A percentile compares a stretch with the other conserved stretches of the same genome.
Evolutionary conservation across 1,140 invertebrate species (phyloP).

Genomic region (Alviniconcha marisindica): DNA sequence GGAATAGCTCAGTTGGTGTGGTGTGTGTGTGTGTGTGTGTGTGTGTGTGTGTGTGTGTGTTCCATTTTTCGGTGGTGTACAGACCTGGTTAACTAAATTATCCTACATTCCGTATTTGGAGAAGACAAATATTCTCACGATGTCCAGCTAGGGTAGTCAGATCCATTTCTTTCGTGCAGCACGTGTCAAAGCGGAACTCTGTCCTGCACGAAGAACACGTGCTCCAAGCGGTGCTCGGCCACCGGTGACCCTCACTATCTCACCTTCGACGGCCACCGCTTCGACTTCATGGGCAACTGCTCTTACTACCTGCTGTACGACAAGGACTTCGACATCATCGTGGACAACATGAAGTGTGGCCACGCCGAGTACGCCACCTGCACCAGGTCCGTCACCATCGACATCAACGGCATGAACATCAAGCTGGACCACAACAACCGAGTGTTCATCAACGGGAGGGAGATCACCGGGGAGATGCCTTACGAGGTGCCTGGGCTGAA

Average conservation of each 20-base stretch:
- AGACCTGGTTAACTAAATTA: no score
- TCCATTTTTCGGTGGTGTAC: no score
- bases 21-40: no score
- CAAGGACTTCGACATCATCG: slow-evolving; percentile 87
- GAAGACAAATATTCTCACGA: no score
- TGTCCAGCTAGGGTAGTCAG: no score
- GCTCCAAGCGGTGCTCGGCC: slow-evolving; percentile 84
- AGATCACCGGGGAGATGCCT: slow-evolving; percentile 82
- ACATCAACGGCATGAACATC: slow-evolving; percentile 50
- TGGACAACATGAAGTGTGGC: slow-evolving; percentile 33
- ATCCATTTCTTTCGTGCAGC: slow-evolving; percentile 74
- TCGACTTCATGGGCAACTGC: slow-evolving; percentile 51
- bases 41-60: no score
- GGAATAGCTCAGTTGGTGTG: no score
- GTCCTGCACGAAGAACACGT: slow-evolving; percentile 87
- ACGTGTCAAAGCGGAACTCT: slow-evolving; percentile 85
- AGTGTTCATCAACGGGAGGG: slow-evolving; percentile 80
- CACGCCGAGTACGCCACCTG: slow-evolving; percentile 83
- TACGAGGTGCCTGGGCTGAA: slow-evolving; percentile 79
- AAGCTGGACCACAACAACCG: slow-evolving; percentile 66
- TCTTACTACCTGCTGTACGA: slow-evolving; percentile 53
- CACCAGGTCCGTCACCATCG: slow-evolving; percentile 84
- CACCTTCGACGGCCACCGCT: slow-evolving; percentile 76
- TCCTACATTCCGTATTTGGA: no score
- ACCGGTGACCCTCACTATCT: slow-evolving; percentile 93